phyloP scores from a whole-genome alignment of 1,140 invertebrate genomes.

The Stegodyphus dumicola region DNA sequence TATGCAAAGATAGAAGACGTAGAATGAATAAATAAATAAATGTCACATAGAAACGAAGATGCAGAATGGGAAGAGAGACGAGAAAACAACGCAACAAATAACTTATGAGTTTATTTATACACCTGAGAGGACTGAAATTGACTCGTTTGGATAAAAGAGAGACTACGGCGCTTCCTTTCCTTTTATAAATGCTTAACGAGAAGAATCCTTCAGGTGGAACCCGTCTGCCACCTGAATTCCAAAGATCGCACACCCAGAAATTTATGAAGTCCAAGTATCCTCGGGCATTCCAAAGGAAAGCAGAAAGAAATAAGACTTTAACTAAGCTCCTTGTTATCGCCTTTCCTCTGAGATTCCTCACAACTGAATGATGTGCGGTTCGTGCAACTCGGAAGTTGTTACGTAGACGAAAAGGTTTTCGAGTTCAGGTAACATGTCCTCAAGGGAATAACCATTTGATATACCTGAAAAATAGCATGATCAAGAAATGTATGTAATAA shows the following conservation, averaged over 20 bases:
- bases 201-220: slow-evolving; percentile 24
- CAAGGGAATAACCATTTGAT: too few species aligned
- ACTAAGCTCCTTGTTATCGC: too few species aligned
- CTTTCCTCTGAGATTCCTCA: too few species aligned
- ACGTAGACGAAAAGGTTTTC: too few species aligned
- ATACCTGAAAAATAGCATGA: too few species aligned
- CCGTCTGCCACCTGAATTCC: slow-evolving; percentile 39
- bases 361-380: too few species aligned
- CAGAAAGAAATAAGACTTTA: not conserved
- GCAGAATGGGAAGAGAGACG: not conserved
- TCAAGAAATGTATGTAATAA: too few species aligned
- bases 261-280: slow-evolving; percentile 42
- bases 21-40: not conserved
- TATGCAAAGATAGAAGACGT: not conserved
- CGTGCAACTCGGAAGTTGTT: too few species aligned
- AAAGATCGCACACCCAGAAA: slow-evolving; percentile 20
- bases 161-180: not conserved
- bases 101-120: slow-evolving; percentile 25
- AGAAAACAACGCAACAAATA: slow-evolving; percentile 4
- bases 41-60: not conserved
- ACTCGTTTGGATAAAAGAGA: not conserved
- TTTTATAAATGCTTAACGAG: slow-evolving; percentile 52
- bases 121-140: not conserved
- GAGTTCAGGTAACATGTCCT: too few species aligned
- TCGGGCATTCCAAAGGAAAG: not conserved